Base-by-base conservation (phyloP, 2,888 invertebrate genomes). In the Hirtodrosophila histrioides region DNA sequence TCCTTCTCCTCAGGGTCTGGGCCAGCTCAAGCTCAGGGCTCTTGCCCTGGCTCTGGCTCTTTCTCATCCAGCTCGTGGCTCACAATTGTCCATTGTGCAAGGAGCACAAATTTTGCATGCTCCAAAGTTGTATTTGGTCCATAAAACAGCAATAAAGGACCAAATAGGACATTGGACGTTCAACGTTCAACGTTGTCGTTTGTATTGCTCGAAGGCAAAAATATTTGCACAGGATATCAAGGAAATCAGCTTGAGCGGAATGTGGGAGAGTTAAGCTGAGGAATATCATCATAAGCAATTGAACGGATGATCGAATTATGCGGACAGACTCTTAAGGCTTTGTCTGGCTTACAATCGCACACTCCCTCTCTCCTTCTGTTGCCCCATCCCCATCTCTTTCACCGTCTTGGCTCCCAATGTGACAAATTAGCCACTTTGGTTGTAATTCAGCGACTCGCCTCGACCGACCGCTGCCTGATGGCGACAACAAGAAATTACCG, bases 401-500 rank as follows among this genome's bases (percentile, higher is more conserved):
- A 29, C n/a, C 17, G 35, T 40, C 31, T 53, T 37, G 56, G 56
- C 45, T 50, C 50, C 48, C 60, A 51, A 67, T 62, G 76, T 84
- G 85, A 84, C 84, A 84, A 84, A 84, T 86, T 85, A 86, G 85
- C 75, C 78, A 85, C 85, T 86, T 85, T 86, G 75, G 69, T 68
- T 78, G 82, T 87, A 84, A 84, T 87, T 86, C 85, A 73, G 78
- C 77, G 66, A 68, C 69, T 69, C 65, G 27, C 27, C 50, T 57
- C 50, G 62, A 45, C 43, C 49, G 51, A 39, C 55, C 49, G 53
- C 61, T 73, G 77, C 65, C 73, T 78, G 84, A 73, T 69, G 80
- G 75, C 85, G 85, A 80, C 87, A 85, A 85, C 85, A 87, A 86
- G 87, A 84, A 84, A 84, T 84, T 85, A 86, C 84, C 84, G 75